Base-by-base conservation (phyloP, 2,888 invertebrate genomes). In the Listrodromus nycthemerus region DNA sequence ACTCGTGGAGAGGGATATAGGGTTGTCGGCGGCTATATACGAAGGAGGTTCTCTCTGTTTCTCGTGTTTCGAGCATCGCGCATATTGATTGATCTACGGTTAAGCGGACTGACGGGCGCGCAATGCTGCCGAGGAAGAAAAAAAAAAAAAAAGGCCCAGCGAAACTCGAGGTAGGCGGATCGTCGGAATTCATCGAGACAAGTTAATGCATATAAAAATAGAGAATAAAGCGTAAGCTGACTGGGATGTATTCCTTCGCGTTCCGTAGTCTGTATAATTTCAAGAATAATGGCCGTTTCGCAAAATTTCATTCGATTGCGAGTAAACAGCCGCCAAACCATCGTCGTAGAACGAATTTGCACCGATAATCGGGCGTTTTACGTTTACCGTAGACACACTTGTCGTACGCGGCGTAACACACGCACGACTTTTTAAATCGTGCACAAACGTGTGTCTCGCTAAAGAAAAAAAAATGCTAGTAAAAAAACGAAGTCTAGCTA, bases 21-120 rank as follows among this genome's bases (percentile, higher is more conserved):
- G 79, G 85, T 85, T 86, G 87, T 82, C 78, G 79, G 83, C 67
- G 66, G 37, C 33, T 66, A 50, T 67, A 86, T 84, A 83, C 83
- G 86, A 80, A 86, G 87, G 87, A 66, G 80, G 30, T 71, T 78
- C 73, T 65, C 65, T 69, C 71, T 75, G 65, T 75, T 65, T 63
- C 48, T 65, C 79, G 74, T 84, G 77, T 69, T 89, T 88, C 87
- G 86, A 91, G 87, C 88, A 86, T 85, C 78, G 76, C 80, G 81
- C 81, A 87, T 91, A 92, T 92, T 92, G 92, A 92, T 92, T 92
- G 92, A 92, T 92, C 92, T 92, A 91, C 91, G 88, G 91, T 89
- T 91, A 88, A 90, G 88, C 88, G 88, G 88, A 89, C 88, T 89
- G 90, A 89, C 90, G 90, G 89, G 73, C 87, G 86, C 87, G 86